Conservation (phyloP, 2,113 vertebrate species). For the Nannospalax galili region DNA sequence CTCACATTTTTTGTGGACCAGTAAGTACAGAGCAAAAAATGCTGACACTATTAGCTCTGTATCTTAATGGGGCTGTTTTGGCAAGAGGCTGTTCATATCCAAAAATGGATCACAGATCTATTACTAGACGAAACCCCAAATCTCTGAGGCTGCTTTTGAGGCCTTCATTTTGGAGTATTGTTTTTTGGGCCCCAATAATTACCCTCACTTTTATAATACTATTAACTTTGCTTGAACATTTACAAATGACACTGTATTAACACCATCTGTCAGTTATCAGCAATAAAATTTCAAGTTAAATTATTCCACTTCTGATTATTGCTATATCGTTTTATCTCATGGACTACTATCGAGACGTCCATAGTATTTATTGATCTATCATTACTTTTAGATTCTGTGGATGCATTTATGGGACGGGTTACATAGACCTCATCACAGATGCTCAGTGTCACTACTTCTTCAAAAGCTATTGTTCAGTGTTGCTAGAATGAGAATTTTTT, state of each 20-base stretch:
- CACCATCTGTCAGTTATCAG: not conserved
- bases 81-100: not conserved
- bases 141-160: not conserved
- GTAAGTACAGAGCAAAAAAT: too few species aligned
- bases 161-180: not conserved
- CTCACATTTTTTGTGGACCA: too few species aligned
- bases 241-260: not conserved
- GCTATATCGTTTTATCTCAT: constrained; percentile 4
- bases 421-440: constrained; percentile 30
- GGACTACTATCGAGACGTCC: constrained; percentile 40
- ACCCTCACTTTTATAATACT: not conserved
- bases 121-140: not conserved
- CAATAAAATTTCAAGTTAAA: constrained; percentile 48
- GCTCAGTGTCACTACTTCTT: not conserved
- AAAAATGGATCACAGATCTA: not conserved
- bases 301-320: constrained; percentile 18
- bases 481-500: not conserved
- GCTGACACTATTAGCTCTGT: not conserved
- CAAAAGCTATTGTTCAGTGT: not conserved
- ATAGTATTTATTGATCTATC: not conserved
- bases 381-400: constrained; percentile 22
- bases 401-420: constrained; percentile 16
- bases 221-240: constrained; percentile 34
- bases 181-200: not conserved
- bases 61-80: not conserved